A percentile compares a stretch with the other conserved stretches of the same genome.
Conservation (phyloP, 2,888 invertebrate species). For the Leucania comma region DNA sequence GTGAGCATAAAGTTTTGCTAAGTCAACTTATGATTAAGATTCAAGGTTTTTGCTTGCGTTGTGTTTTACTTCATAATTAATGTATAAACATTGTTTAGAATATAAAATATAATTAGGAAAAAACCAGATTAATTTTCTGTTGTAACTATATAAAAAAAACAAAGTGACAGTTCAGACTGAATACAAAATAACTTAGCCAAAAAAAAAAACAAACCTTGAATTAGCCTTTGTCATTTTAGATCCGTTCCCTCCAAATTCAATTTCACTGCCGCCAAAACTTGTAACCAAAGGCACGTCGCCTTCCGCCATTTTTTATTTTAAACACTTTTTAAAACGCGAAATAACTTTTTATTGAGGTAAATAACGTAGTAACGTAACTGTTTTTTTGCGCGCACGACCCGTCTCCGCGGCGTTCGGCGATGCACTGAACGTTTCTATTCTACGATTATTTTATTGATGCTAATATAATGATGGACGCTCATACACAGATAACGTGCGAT, state of each 20-base stretch:
- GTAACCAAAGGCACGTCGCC: conserved; percentile 87
- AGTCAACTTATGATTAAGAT: conserved; percentile 53
- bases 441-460: conserved; percentile 86
- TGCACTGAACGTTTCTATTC: conserved; percentile 75
- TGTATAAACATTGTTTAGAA: neutral
- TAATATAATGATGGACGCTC: conserved; percentile 81
- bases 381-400: conserved; percentile 63
- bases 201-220: conserved; percentile 83
- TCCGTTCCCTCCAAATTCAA: conserved; percentile 85
- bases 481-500: conserved; percentile 84
- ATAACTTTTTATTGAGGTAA: conserved; percentile 58
- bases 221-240: conserved; percentile 83
- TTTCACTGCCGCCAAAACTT: conserved; percentile 85
- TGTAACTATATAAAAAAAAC: conserved; percentile 18
- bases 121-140: neutral
- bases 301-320: conserved; percentile 79
- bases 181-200: conserved; percentile 39
- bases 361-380: conserved; percentile 32
- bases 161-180: conserved; percentile 24
- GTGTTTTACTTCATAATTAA: conserved; percentile 32
- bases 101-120: conserved; percentile 13
- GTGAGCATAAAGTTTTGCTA: conserved; percentile 56
- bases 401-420: conserved; percentile 71
- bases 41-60: conserved; percentile 58
- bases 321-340: conserved; percentile 72